Base-by-base conservation (phyloP, 2,888 invertebrate genomes). In the Lasioglossum morio region DNA sequence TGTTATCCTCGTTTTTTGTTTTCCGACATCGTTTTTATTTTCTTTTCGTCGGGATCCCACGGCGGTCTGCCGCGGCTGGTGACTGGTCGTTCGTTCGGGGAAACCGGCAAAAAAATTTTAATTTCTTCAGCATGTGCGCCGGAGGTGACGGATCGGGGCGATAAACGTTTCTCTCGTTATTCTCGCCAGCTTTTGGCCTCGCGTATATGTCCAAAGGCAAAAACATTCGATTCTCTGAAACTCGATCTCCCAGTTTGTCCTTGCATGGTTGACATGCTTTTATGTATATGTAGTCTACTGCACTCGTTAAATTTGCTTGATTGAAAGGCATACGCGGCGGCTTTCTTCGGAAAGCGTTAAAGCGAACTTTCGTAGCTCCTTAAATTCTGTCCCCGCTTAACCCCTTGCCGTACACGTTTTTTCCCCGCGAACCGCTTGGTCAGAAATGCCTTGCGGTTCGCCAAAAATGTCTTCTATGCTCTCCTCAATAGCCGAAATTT, bases 61-160 rank as follows among this genome's bases (percentile, higher is more conserved):
- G 74, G 69, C 79, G 43, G 73, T 48, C 63, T 37, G 69, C 78
- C 34, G 73, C 48, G 81, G 85, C 81, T 74, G 87, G 77, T 80
- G 81, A 81, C 75, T 86, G 81, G 72, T 76, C 70, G 81, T 80
- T 81, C 82, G 77, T 86, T 91, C 84, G 79, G 78, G 79, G 88
- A 87, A 86, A 87, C 78, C 73, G 82, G 76, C 84, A 90, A 93
- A 92, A 57, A 91, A 92, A 91, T 90, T 90, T 92, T 93, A 93
- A 94, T 94, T 93, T 92, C 93, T 94, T 94, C 93, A 93, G 86
- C 92, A 93, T 94, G 94, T 91, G 90, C 86, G 87, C 81, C 84
- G 83, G 85, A 87, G 90, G 88, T 92, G 93, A 93, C 91, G 91
- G 90, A 91, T 92, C 87, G 89, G 69, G 46, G 75, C 89, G 91